Percentiles rank a stretch among this genome's conserved stretches.
Conservation (phyloP, 2,888 invertebrate species). For the Lasioglossum calceatum region DNA sequence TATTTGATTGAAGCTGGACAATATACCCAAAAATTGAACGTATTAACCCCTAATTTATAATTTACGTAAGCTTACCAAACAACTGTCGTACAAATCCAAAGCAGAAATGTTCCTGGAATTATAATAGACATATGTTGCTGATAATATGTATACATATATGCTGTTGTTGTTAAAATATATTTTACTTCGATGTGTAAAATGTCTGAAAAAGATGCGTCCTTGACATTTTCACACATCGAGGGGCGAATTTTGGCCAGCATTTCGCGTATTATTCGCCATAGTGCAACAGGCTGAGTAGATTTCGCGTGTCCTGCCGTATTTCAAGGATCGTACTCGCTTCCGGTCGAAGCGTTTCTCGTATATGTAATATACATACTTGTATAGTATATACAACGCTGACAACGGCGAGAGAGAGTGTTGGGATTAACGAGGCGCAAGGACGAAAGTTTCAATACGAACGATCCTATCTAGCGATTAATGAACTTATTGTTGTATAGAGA, state of each 20-base stretch:
- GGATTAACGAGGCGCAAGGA: conserved; percentile 52
- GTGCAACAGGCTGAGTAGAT: not conserved
- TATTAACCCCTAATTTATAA: not conserved
- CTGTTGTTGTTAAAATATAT: not conserved
- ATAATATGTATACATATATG: not conserved
- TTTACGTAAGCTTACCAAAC: not conserved
- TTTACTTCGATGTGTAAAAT: not conserved
- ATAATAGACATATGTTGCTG: not conserved
- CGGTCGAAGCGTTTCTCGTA: conserved; percentile 20
- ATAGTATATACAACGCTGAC: conserved; percentile 9
- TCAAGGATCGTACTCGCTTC: conserved; percentile 34
- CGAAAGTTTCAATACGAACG: conserved; percentile 62
- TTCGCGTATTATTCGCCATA: not conserved
- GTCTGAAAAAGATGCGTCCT: not conserved
- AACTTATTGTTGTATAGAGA: conserved; percentile 82
- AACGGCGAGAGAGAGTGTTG: conserved; percentile 62
- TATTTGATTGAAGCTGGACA: not conserved
- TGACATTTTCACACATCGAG: not conserved
- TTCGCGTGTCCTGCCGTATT: conserved; percentile 18
- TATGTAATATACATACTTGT: not conserved
- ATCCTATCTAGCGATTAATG: conserved; percentile 77
- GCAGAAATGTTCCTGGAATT: not conserved
- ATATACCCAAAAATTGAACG: not conserved
- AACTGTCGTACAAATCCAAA: not conserved
- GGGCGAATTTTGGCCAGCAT: not conserved